Evolutionary conservation across 2,888 invertebrate genomes (phyloP), one percentile per base, ranked within the genome.

Genomic region (Erynnis tages): DNA sequence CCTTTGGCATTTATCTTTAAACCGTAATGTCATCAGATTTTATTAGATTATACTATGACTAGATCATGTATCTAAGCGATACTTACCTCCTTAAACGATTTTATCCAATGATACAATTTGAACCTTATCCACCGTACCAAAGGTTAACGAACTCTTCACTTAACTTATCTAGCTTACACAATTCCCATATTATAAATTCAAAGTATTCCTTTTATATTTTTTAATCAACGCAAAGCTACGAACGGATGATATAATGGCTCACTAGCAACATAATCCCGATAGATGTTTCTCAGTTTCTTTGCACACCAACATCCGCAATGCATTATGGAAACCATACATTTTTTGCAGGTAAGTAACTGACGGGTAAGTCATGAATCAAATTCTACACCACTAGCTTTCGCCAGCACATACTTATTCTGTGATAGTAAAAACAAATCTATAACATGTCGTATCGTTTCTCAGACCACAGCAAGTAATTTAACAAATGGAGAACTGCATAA

Each of bases 221-320:
- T 32, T 23, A 32, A 4, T 14, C 8, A 30, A 13, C 6, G 19
- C 14, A 13, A n/a, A 44, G 11, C 14, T 4, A 30, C 30, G 8
- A 13, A 30, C 25, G 17, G 17, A 7, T 25, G 40, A 34, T 46
- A 46, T 16, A 46, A 46, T 35, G 16, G 32, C 25, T 16, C 21
- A 34, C 10, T 8, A 35, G 25, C 25, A 16, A 23, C 14, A 49
- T 23, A 17, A 43, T 19, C 27, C 13, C 32, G 17, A 25, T 41
- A 8, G 19, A 35, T 37, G 16, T 47, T 38, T 37, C 47, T 34
- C 30, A 8, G 37, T 43, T 43, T 50, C 27, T 50, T 50, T 14
- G 19, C 4, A 19, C 41, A 35, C 25, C 41, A n/a, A 35, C 50
- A 43, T 50, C 50, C 50, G 41, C 50, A 19, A 50, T 50, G 27